A percentile compares a stretch with the other conserved stretches of the same genome.
Conservation (phyloP, 2,888 invertebrate species). For the Aphodius granarius region DNA sequence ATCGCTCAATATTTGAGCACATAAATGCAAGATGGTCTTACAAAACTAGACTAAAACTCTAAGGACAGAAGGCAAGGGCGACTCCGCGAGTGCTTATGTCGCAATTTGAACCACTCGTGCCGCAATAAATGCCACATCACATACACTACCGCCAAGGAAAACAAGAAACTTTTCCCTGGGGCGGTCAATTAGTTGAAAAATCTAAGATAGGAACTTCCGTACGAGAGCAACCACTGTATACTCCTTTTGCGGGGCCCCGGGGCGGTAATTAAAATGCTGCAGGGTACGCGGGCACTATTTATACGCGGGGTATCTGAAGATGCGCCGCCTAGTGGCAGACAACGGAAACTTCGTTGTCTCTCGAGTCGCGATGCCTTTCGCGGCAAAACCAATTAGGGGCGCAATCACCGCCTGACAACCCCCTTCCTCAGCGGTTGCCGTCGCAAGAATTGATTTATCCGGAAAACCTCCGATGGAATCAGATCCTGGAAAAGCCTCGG, state of each 20-base stretch:
- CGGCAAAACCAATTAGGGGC: constrained; percentile 9
- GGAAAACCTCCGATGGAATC: neutral
- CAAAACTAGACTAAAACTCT: neutral
- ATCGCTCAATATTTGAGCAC: no score
- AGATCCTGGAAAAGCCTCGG: neutral
- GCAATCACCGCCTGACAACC: constrained; percentile 6
- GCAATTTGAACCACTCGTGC: neutral
- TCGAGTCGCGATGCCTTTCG: neutral
- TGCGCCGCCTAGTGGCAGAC: neutral
- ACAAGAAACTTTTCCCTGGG: neutral
- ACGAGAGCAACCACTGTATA: no score
- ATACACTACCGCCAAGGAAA: neutral
- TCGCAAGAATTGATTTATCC: constrained; percentile 7
- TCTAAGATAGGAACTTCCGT: no score
- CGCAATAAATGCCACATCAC: neutral
- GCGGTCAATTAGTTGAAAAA: neutral
- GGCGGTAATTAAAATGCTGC: neutral
- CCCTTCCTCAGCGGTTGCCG: neutral
- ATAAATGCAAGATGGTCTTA: neutral
- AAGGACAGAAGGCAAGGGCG: neutral
- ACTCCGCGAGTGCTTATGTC: neutral
- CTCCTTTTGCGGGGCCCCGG: neutral
- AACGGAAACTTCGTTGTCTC: neutral
- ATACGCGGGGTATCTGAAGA: neutral
- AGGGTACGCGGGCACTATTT: neutral